phyloP scores from a whole-genome alignment of 2,797 vertebrate genomes.

The Trachops cirrhosus region DNA sequence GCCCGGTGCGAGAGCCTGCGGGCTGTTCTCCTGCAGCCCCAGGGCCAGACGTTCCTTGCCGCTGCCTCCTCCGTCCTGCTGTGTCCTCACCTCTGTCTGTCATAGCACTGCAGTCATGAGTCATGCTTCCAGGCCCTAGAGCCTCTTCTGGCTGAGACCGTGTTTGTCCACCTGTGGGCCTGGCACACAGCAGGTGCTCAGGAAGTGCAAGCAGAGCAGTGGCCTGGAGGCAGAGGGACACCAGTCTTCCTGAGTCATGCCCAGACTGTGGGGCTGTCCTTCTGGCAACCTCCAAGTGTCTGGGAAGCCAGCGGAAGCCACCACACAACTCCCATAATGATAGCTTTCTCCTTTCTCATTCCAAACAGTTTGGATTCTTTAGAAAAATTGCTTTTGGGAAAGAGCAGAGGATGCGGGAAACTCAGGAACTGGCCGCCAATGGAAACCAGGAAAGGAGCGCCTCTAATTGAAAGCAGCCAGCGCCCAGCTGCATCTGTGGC shows the following conservation, averaged over 20 bases:
- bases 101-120: background rate
- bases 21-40: background rate
- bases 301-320: background rate
- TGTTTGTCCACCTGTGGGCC: background rate
- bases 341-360: background rate
- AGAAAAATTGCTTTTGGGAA: conserved; percentile 19
- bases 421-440: background rate
- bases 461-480: conserved; percentile 42
- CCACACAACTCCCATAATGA: background rate
- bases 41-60: accelerated
- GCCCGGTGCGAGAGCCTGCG: accelerated
- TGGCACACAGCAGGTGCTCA: background rate
- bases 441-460: conserved; percentile 53
- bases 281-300: background rate
- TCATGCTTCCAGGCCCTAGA: background rate
- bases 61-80: background rate
- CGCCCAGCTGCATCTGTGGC: background rate
- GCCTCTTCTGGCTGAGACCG: background rate
- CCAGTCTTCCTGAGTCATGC: background rate
- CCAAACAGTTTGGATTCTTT: background rate
- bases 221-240: background rate
- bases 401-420: conserved; percentile 46
- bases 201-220: accelerated
- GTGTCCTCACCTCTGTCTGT: background rate
- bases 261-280: background rate